Percentiles rank a stretch among this genome's conserved stretches.
These are phyloP conservation scores for Thamnaconus septentrionalis DNA, from an alignment of 2,113 vertebrate genomes.

Conservation along the genomic window DNA sequence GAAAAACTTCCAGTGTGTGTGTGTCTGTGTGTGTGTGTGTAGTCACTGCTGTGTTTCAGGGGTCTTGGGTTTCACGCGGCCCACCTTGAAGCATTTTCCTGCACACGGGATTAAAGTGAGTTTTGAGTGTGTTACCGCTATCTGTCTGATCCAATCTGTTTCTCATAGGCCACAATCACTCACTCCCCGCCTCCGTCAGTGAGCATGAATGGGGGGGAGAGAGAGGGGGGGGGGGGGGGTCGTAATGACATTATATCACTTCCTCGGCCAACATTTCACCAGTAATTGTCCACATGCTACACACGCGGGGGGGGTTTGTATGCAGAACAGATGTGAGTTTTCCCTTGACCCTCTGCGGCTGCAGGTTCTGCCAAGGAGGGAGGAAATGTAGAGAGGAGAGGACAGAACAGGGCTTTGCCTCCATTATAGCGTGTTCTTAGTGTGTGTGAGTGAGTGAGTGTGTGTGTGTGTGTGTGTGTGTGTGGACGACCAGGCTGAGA, in stretches of 20 bases:
- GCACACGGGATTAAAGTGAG: conserved; percentile 24
- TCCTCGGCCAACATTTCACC: conserved; percentile 14
- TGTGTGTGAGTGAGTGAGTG: no score
- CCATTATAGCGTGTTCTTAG: no score
- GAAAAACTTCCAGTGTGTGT: no score
- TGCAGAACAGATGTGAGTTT: conserved; percentile 30
- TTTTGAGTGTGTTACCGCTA: conserved; percentile 4
- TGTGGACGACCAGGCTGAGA: no score
- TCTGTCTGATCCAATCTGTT: conserved; percentile 21
- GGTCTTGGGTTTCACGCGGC: conserved; percentile 43
- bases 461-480: no score
- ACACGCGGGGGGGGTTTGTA: background rate
- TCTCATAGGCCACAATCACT: conserved; percentile 10
- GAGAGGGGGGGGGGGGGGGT: background rate
- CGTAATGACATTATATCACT: background rate
- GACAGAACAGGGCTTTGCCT: no score
- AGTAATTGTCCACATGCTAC: conserved; percentile 2
- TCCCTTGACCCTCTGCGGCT: conserved; percentile 29
- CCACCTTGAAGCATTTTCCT: conserved; percentile 53
- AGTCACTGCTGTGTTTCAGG: conserved; percentile 10
- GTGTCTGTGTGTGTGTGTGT: no score
- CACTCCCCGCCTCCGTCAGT: background rate
- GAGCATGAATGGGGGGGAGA: background rate
- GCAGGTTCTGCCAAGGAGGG: conserved; percentile 36
- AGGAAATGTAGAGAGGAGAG: no score